A percentile compares a stretch with the other conserved stretches of the same genome.
phyloP scores from a whole-genome alignment of 2,797 vertebrate species.

The Heteromormyrus szaboi region DNA sequence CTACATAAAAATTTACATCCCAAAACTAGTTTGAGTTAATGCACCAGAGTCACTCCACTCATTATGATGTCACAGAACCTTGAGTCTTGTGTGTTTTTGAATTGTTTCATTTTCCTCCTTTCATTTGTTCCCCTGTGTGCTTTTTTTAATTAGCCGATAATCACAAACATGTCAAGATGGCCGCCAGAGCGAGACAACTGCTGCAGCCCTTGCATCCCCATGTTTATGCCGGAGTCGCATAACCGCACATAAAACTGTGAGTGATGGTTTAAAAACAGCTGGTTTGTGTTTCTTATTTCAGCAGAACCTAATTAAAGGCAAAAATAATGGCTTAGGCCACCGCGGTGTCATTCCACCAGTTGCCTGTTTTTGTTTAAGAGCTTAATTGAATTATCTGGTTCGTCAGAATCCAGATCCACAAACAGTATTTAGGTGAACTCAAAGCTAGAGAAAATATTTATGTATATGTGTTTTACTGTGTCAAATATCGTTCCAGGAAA shows the following conservation, averaged over 20 bases:
- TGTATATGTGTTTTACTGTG: neutral
- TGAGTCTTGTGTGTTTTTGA: neutral
- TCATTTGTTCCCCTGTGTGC: neutral
- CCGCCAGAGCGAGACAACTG: conserved; percentile 20
- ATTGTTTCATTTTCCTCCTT: neutral
- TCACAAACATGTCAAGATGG: neutral
- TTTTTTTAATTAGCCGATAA: neutral
- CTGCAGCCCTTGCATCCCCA: conserved; percentile 16
- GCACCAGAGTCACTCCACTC: neutral
- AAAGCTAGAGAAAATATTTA: neutral
- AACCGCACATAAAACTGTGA: conserved; percentile 19
- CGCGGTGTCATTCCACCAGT: conserved; percentile 18
- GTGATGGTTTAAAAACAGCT: conserved; percentile 16
- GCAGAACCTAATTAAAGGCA: conserved; percentile 27
- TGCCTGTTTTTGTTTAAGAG: conserved; percentile 7
- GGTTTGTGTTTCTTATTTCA: conserved; percentile 18
- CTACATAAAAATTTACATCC: neutral
- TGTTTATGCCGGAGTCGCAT: conserved; percentile 28
- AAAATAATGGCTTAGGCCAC: conserved; percentile 12
- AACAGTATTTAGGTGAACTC: neutral
- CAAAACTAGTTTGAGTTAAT: neutral
- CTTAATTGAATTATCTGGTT: conserved; percentile 4
- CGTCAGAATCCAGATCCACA: neutral
- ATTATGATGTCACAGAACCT: neutral
- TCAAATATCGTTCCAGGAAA: neutral